These are phyloP conservation scores for Ailurus styani DNA, from an alignment of 2,113 vertebrate genomes.

Conservation along the genomic window DNA sequence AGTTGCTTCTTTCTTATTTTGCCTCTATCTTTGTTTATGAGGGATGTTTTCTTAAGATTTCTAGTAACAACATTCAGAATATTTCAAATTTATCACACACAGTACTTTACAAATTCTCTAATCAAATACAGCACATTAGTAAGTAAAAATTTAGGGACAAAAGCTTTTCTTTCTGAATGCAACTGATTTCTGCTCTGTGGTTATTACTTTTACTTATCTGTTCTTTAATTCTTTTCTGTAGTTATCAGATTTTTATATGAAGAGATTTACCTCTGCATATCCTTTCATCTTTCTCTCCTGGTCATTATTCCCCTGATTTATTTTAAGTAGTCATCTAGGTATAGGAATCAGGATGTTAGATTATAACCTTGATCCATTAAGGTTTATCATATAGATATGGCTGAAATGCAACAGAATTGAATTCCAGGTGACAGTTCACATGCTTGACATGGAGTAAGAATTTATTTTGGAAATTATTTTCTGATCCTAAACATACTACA, in stretches of 20 bases:
- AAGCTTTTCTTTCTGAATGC: neutral
- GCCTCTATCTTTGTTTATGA: conserved; percentile 14
- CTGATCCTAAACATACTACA: neutral
- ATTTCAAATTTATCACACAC: neutral
- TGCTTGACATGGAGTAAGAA: neutral
- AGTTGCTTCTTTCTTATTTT: conserved; percentile 9
- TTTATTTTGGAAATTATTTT: conserved; percentile 4
- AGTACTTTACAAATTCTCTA: neutral
- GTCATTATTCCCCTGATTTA: neutral
- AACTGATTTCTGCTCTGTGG: neutral
- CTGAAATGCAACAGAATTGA: neutral
- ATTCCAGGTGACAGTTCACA: neutral
- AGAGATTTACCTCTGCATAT: neutral
- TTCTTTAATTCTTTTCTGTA: neutral
- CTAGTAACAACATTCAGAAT: neutral
- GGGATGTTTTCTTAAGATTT: neutral
- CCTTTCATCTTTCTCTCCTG: neutral
- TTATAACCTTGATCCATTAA: neutral
- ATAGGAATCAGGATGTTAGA: neutral
- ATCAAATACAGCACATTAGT: neutral
- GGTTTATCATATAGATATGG: neutral
- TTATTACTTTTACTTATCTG: neutral
- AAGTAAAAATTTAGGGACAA: neutral
- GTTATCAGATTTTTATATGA: neutral
- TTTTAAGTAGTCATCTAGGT: neutral